Evolutionary conservation across 2,113 vertebrate genomes (phyloP).

Genomic region (Phrynosoma blainvillii): DNA sequence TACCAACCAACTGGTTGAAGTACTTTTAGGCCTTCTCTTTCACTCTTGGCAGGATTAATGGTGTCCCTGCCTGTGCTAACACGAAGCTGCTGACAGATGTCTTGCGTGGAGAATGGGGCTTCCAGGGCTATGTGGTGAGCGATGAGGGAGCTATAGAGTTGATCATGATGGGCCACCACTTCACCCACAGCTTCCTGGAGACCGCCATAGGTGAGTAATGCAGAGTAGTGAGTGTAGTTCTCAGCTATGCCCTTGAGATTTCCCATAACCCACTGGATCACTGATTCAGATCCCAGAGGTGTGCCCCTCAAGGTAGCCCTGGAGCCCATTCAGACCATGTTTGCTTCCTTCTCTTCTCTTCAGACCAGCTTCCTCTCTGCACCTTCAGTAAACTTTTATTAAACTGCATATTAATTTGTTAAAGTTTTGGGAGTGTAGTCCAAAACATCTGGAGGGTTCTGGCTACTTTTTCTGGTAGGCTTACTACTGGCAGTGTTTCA

Average conservation of each 20-base stretch:
- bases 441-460: no score
- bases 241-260: neutral
- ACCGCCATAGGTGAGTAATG: conserved; percentile 55
- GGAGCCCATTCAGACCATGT: neutral
- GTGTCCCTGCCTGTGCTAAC: conserved; percentile 69
- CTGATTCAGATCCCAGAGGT: neutral
- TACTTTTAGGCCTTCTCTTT: neutral
- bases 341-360: neutral
- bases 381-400: no score
- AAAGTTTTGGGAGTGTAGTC: no score
- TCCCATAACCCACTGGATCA: neutral
- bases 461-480: no score
- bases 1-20: no score
- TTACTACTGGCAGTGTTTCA: no score
- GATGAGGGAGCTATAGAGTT: conserved; percentile 72
- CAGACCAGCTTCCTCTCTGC: no score
- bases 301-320: no score
- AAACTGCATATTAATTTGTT: no score
- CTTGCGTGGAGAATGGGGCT: conserved; percentile 71
- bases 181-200: conserved; percentile 68
- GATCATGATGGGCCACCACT: conserved; percentile 65
- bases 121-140: conserved; percentile 73
- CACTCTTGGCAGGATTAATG: conserved; percentile 63
- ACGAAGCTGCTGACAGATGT: conserved; percentile 70
- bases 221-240: accelerated